Evolutionary conservation across 2,888 invertebrate species (phyloP).

Genomic region (Alentia gelatinosa): DNA sequence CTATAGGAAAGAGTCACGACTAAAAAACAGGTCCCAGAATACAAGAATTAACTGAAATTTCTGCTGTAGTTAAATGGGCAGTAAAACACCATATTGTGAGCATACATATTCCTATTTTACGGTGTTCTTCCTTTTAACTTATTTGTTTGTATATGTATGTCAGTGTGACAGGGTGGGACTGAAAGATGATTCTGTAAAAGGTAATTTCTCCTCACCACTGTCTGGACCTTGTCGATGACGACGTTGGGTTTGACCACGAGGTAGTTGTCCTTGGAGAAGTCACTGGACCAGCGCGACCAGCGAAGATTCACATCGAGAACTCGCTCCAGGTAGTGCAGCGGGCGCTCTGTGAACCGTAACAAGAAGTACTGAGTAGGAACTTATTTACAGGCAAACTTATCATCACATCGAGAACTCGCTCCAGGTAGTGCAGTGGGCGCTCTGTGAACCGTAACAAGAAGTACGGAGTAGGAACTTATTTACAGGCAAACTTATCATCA

Average conservation of each 20-base stretch:
- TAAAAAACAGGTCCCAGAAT: no score
- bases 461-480: not conserved
- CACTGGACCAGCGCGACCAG: constrained; percentile 94
- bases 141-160: no score
- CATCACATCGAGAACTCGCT: constrained; percentile 83
- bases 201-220: constrained; percentile 67
- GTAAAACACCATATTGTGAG: no score
- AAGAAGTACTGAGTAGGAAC: not conserved
- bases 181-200: no score
- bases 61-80: no score
- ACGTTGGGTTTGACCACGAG: constrained; percentile 84
- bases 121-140: no score
- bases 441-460: constrained; percentile 83
- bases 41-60: no score
- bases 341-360: constrained; percentile 84
- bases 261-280: constrained; percentile 91
- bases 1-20: no score
- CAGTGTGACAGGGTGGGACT: no score
- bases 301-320: constrained; percentile 84
- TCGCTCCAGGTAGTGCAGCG: constrained; percentile 89
- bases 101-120: no score
- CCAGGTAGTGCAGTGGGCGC: constrained; percentile 89
- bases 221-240: constrained; percentile 73
- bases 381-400: not conserved
- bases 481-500: constrained; percentile 72